A percentile compares a stretch with the other conserved stretches of the same genome.
phyloP scores from a whole-genome alignment of 1,140 invertebrate species.

The Anastrepha obliqua region DNA sequence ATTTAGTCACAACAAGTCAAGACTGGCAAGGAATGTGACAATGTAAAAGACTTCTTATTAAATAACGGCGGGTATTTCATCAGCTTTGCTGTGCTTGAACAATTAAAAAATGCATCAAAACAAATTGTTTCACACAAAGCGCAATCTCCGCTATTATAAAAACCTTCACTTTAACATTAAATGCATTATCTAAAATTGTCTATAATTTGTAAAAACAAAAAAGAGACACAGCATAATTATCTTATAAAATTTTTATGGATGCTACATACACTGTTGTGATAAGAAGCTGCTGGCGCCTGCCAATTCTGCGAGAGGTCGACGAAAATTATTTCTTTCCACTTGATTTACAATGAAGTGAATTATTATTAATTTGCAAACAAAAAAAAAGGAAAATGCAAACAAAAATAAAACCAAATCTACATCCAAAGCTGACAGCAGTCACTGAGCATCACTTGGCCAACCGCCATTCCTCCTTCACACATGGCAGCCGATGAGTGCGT shows the following conservation, averaged over 20 bases:
- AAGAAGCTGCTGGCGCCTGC: neutral
- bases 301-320: neutral
- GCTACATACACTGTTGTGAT: too few relatives aligned
- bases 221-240: neutral
- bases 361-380: neutral
- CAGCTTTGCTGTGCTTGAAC: neutral
- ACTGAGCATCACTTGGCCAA: neutral
- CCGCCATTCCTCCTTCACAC: neutral
- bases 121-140: neutral
- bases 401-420: neutral
- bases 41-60: neutral
- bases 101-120: neutral
- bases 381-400: neutral
- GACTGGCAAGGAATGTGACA: too few relatives aligned
- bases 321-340: conserved; percentile 11
- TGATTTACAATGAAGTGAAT: conserved; percentile 9
- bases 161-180: neutral
- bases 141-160: neutral
- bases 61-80: conserved; percentile 10
- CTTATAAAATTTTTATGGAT: too few relatives aligned
- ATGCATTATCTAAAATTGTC: neutral
- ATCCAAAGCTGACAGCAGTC: neutral
- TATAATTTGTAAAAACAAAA: too few relatives aligned
- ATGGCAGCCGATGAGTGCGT: conserved; percentile 7
- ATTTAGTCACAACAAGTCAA: too few relatives aligned